These are phyloP conservation scores for Ormia ochracea DNA, from an alignment of 2,888 invertebrate genomes.

Conservation along the genomic window DNA sequence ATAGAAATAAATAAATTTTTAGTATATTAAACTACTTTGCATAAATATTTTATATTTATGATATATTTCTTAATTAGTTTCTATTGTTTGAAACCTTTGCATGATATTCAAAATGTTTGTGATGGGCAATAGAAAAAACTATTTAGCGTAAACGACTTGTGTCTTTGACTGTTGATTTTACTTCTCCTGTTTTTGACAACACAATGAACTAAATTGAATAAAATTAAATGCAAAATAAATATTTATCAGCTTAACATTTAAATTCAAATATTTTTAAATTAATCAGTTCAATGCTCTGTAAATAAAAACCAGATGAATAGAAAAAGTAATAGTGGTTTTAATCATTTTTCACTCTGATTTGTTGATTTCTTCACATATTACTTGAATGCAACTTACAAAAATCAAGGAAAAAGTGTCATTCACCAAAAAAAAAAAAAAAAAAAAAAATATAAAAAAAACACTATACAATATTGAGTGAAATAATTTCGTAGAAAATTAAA, in stretches of 20 bases:
- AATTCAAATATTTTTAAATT: slow-evolving; percentile 7
- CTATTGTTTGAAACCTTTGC: background rate
- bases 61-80: background rate
- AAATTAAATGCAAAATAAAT: slow-evolving; percentile 19
- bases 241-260: slow-evolving; percentile 2
- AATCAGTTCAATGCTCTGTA: slow-evolving; percentile 37
- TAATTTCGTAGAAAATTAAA: background rate
- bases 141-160: background rate
- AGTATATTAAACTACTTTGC: background rate
- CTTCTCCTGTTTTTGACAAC: slow-evolving; percentile 38
- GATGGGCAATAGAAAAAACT: background rate
- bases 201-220: slow-evolving; percentile 30
- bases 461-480: slow-evolving; percentile 30
- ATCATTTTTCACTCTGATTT: slow-evolving; percentile 10
- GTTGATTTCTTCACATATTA: background rate
- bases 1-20: background rate
- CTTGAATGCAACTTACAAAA: slow-evolving; percentile 9
- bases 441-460: too few relatives aligned
- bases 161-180: slow-evolving; percentile 10
- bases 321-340: background rate
- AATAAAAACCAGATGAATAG: slow-evolving; percentile 1
- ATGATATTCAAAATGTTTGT: background rate
- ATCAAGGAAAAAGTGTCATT: background rate
- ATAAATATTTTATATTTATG: background rate
- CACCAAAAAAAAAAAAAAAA: background rate